Percentiles rank a stretch among this genome's conserved stretches.
These are phyloP conservation scores for Megaleporinus macrocephalus DNA, from an alignment of 2,113 vertebrate genomes.

Conservation along the genomic window DNA sequence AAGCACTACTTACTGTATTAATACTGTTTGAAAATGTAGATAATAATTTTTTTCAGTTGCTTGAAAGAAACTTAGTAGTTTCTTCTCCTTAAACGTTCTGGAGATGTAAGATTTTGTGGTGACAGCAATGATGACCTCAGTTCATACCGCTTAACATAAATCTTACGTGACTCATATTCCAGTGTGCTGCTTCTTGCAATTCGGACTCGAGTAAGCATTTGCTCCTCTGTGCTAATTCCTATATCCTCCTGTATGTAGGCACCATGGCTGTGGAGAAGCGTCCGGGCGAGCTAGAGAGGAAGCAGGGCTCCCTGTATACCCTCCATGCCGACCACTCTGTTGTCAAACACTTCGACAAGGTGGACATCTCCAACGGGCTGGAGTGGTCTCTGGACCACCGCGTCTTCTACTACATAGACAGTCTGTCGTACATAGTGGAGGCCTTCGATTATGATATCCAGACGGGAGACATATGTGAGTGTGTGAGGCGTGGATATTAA, in stretches of 20 bases:
- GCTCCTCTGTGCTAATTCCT: not conserved
- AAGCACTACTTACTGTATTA: too few relatives aligned
- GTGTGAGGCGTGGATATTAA: too few relatives aligned
- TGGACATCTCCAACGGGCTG: constrained; percentile 93
- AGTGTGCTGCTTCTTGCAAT: too few relatives aligned
- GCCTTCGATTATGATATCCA: constrained; percentile 89
- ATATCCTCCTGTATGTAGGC: constrained; percentile 64
- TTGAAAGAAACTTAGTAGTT: too few relatives aligned
- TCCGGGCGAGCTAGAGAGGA: constrained; percentile 79
- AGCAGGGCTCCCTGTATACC: constrained; percentile 81
- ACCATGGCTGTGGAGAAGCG: constrained; percentile 84
- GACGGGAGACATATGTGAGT: constrained; percentile 83
- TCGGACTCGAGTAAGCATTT: not conserved
- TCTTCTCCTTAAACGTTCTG: too few relatives aligned
- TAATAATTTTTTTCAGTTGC: too few relatives aligned
- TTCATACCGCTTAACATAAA: too few relatives aligned
- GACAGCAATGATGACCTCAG: too few relatives aligned
- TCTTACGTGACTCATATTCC: too few relatives aligned
- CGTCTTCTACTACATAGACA: constrained; percentile 93
- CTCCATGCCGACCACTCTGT: constrained; percentile 78
- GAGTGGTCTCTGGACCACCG: constrained; percentile 92
- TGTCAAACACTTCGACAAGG: constrained; percentile 84
- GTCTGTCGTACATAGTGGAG: constrained; percentile 84
- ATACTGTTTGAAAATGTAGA: too few relatives aligned
- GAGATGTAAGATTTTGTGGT: too few relatives aligned